Base-by-base conservation (phyloP, 2,797 vertebrate species). In the Chelon labrosus region DNA sequence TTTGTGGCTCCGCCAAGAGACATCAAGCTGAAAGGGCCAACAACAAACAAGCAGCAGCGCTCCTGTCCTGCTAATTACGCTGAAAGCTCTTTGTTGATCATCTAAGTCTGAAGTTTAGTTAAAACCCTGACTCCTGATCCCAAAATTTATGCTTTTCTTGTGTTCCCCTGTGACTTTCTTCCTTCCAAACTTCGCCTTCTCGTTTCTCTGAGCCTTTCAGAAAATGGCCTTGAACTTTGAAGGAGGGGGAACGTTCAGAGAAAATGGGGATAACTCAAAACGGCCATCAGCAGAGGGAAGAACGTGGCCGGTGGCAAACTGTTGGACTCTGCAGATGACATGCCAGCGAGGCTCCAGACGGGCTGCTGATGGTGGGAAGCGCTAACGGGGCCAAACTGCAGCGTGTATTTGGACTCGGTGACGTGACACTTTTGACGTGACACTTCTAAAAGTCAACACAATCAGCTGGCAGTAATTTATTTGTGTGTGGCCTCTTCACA, bases 1-100 rank as follows among this genome's bases (percentile, higher is more conserved):
- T 91, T 93, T 84, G 87, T 85, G 78, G 65, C 73, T 88, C 85
- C 67, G 69, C 86, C 91, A 92, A 89, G 79, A 77, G 47, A 82
- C 78, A 65, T 49, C 44, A 72, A 77, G 17, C 80, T 55, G 31
- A 46, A 27, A 57, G 67, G 49, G 54, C 47, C 31, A 3, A 31
- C 31, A 72, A 37, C 49, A 70, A 50, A 60, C 74, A 86, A 85
- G 80, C 77, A 88, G 82, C 86, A 62, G 7, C 47, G 20, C 90
- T 79, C 55, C 27, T 71, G 77, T 75, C 64, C 20, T 80, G 85
- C 55, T 84, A 85, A 90, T 93, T 91, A 89, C 89, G 82, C 61
- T 73, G 57, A 10, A 47, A 58, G 60, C 20, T 49, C 53, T 52
- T 12, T 53, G 0, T 72, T 71, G 14, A 75, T 83, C 82, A 58